These are phyloP conservation scores for Hippocampus guttulatus DNA, from an alignment of 2,113 vertebrate genomes.

Conservation along the genomic window DNA sequence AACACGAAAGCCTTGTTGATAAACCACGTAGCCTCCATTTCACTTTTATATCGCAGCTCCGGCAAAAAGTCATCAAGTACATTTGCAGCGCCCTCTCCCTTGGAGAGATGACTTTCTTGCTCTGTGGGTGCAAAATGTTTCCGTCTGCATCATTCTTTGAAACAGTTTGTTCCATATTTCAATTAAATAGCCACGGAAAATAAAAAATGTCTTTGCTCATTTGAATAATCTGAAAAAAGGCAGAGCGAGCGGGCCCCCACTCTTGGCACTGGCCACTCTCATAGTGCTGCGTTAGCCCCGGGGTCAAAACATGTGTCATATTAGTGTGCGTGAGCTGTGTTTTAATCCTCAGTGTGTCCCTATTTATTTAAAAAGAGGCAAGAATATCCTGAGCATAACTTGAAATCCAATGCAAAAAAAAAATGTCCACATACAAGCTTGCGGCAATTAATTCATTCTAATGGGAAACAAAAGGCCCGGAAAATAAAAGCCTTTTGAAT, in stretches of 20 bases:
- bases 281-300: not conserved
- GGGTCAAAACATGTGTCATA: slow-evolving; percentile 31
- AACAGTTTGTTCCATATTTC: slow-evolving; percentile 69
- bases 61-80: slow-evolving; percentile 46
- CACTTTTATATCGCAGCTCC: slow-evolving; percentile 47
- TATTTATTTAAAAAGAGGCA: not conserved
- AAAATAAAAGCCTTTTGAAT: slow-evolving; percentile 9
- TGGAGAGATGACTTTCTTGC: slow-evolving; percentile 17
- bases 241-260: slow-evolving; percentile 29
- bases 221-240: slow-evolving; percentile 54
- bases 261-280: slow-evolving; percentile 9
- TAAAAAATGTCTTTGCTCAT: slow-evolving; percentile 34
- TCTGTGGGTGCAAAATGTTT: slow-evolving; percentile 51
- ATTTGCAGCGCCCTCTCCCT: slow-evolving; percentile 52
- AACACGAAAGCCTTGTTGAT: slow-evolving; percentile 55
- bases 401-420: slow-evolving; percentile 2
- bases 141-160: slow-evolving; percentile 56
- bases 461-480: slow-evolving; percentile 6
- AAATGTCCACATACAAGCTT: not conserved
- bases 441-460: slow-evolving; percentile 8
- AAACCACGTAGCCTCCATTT: slow-evolving; percentile 57
- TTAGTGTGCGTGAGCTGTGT: slow-evolving; percentile 12
- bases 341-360: not conserved
- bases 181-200: slow-evolving; percentile 34
- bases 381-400: not conserved